These are phyloP conservation scores for Oryctes rhinoceros DNA, from an alignment of 1,140 invertebrate genomes.

Conservation along the genomic window DNA sequence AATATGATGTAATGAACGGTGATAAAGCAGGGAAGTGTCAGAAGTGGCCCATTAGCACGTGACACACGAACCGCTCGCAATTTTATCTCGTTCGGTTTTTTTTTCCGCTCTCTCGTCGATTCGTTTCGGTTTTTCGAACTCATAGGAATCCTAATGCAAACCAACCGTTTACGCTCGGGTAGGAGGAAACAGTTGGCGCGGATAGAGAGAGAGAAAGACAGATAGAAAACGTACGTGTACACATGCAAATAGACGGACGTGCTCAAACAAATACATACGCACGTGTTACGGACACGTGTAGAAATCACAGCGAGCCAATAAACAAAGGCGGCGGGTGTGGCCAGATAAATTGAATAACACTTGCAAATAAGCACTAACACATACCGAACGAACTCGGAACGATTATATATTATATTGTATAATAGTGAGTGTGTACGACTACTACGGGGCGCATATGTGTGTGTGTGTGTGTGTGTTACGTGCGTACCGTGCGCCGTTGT, in stretches of 20 bases:
- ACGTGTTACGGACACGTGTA: conserved; percentile 58
- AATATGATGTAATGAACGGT: conserved; percentile 41
- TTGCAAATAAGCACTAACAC: conserved; percentile 58
- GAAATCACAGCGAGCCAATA: conserved; percentile 59
- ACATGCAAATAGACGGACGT: conserved; percentile 41
- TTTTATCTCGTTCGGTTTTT: conserved; percentile 35
- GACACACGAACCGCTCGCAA: conserved; percentile 48
- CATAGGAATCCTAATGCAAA: conserved; percentile 20
- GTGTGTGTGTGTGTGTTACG: neutral
- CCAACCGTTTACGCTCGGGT: neutral
- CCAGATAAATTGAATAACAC: conserved; percentile 61
- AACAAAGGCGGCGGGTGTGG: conserved; percentile 59
- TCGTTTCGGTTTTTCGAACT: conserved; percentile 24
- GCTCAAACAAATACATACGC: conserved; percentile 42
- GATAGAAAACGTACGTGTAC: neutral
- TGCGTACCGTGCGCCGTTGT: neutral
- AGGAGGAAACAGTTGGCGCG: conserved; percentile 18
- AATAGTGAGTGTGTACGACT: conserved; percentile 50
- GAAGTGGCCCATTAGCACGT: conserved; percentile 48
- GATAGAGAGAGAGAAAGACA: neutral
- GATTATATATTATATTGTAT: conserved; percentile 43
- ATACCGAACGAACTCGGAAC: conserved; percentile 30
- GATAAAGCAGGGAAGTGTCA: conserved; percentile 47
- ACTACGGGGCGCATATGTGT: neutral
- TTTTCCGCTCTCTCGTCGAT: neutral